Evolutionary conservation across 2,113 vertebrate genomes (phyloP).

Genomic region (Marmota flaviventris): DNA sequence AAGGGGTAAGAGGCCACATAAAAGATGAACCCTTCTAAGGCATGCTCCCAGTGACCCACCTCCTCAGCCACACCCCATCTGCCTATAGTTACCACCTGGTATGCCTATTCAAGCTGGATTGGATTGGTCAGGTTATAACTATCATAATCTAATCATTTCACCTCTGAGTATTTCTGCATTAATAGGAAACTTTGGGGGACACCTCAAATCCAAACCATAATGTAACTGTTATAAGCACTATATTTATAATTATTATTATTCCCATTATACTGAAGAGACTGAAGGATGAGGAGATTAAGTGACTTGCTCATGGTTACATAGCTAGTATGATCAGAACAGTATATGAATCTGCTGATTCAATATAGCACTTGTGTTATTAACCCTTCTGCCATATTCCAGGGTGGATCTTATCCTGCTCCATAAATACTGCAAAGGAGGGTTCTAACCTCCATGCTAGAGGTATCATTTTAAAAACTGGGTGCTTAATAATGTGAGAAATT

Average conservation of each 20-base stretch:
- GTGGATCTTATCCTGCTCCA: neutral
- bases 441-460: neutral
- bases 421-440: neutral
- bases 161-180: no score
- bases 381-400: no score
- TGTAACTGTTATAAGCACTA: neutral
- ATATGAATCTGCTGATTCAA: neutral
- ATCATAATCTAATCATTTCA: no score
- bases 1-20: no score
- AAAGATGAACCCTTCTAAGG: no score
- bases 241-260: neutral
- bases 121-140: no score
- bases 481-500: neutral
- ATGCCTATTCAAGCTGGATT: no score
- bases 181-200: no score
- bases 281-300: neutral
- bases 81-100: no score
- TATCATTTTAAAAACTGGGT: neutral
- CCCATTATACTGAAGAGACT: neutral
- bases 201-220: no score
- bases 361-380: fast-evolving
- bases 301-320: neutral
- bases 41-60: no score
- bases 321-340: neutral
- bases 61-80: no score